Base-by-base conservation (phyloP, 1,140 invertebrate genomes). In the Drosophila littoralis region DNA sequence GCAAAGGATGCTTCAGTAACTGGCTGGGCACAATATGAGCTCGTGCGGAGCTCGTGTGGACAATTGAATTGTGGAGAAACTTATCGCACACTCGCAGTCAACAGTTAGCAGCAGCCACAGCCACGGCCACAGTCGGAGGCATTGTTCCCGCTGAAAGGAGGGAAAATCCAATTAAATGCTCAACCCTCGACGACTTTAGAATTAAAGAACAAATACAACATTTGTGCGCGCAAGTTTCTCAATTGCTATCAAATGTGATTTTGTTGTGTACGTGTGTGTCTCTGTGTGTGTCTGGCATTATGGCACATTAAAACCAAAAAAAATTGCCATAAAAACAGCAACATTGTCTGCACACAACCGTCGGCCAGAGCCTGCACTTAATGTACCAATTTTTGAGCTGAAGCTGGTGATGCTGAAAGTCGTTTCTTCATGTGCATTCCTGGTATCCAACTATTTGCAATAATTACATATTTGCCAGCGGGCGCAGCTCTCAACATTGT, bases 151-250 rank as follows among this genome's bases (percentile, higher is more conserved):
- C 64, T 40, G 33, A 33, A 35, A 54, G 35, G 55, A 45, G 66
- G 66, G 46, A 59, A 71, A 75, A 75, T 75, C 68, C 73, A 75
- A 75, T 75, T 75, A 75, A 71, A 59, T 61, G 59, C 73, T 61
- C 64, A 68, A 60, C 61, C 64, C 54, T 28, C 22, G 22, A 74
- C 48, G 42, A 54, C 48, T 59, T 52, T 48, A 58, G 57, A 71
- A 75, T 75, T 65, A 75, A 70, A 71, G 60, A 35, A 32, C 51
- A 64, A 65, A 59, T 65, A 60, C 60, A 70, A 57, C 72, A 63
- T 75, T 75, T 75, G 38, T 55, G 38, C 57, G 38, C 7, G 52
- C 40, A 48, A 57, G 42, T 65, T 64, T 64, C 43, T 50, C 59
- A 42, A 66, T 66, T 70, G 57, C 58, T 70, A 64, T 57, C 65